phyloP scores from a whole-genome alignment of 2,113 vertebrate species.

The Ageneiosus marmoratus region DNA sequence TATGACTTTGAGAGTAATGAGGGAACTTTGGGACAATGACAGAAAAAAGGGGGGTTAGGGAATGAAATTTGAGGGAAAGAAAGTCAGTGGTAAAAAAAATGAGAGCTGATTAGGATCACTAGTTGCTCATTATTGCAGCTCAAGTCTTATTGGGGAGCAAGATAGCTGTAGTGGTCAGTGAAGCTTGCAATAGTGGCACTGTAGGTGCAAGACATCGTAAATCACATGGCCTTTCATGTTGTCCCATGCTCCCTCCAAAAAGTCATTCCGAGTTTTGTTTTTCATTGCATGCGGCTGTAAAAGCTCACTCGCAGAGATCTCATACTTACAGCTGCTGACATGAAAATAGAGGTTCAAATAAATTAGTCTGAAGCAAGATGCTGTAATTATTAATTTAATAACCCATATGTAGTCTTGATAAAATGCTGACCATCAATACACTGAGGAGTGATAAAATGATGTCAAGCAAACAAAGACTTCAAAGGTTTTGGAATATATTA shows the following conservation, averaged over 20 bases:
- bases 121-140: constrained; percentile 37
- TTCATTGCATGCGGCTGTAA: neutral
- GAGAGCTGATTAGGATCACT: constrained; percentile 26
- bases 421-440: constrained; percentile 17
- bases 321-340: constrained; percentile 31
- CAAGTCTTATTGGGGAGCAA: constrained; percentile 44
- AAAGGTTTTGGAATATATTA: constrained; percentile 25
- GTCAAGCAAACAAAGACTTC: constrained; percentile 15
- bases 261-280: constrained; percentile 35
- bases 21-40: constrained; percentile 12
- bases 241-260: constrained; percentile 19
- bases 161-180: constrained; percentile 60
- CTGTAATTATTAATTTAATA: constrained; percentile 57
- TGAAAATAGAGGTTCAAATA: constrained; percentile 6
- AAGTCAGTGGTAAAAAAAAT: neutral
- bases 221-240: constrained; percentile 61
- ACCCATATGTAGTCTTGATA: constrained; percentile 55
- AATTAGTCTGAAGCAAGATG: constrained; percentile 61
- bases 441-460: neutral
- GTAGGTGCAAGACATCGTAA: constrained; percentile 67
- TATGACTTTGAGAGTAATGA: constrained; percentile 15
- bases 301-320: neutral
- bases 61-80: constrained; percentile 31
- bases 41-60: constrained; percentile 4
- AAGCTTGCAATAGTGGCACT: constrained; percentile 59